phyloP scores from a whole-genome alignment of 2,113 vertebrate genomes.

The Sylvietta virens region DNA sequence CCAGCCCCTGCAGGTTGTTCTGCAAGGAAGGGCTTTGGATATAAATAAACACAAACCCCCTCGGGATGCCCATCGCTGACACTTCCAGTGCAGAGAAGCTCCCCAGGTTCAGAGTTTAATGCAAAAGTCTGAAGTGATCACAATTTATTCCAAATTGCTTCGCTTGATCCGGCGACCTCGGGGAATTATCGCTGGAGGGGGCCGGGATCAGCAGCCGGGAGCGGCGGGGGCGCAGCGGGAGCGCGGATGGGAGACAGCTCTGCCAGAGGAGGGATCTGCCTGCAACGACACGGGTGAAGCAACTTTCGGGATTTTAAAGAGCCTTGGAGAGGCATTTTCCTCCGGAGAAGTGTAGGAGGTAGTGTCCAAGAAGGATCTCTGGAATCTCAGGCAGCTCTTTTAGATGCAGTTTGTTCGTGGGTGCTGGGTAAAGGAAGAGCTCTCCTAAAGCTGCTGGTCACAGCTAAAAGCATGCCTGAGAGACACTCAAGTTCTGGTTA shows the following conservation, averaged over 20 bases:
- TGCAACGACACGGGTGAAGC: not conserved
- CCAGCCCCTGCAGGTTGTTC: not conserved
- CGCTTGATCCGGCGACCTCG: not conserved
- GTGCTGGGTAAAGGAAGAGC: no score
- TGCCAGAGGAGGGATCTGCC: not conserved
- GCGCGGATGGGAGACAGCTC: not conserved
- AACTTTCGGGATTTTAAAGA: not conserved
- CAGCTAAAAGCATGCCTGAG: no score
- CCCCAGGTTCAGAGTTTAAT: conserved; percentile 56
- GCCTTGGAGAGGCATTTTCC: not conserved
- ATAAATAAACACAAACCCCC: conserved; percentile 27
- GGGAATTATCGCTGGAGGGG: conserved; percentile 24
- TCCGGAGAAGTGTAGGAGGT: no score
- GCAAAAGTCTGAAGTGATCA: conserved; percentile 11
- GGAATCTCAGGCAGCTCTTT: no score
- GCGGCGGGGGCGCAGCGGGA: not conserved
- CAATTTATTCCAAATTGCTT: conserved; percentile 60
- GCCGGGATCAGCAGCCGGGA: not conserved
- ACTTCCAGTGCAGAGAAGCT: not conserved
- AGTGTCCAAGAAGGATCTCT: no score
- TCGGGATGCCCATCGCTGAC: not conserved
- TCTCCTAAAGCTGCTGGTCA: no score
- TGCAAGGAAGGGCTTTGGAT: not conserved
- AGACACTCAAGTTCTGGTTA: no score
- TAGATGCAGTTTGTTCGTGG: no score